These are phyloP conservation scores for Acleris cristana DNA, from an alignment of 2,888 invertebrate species.

Conservation along the genomic window DNA sequence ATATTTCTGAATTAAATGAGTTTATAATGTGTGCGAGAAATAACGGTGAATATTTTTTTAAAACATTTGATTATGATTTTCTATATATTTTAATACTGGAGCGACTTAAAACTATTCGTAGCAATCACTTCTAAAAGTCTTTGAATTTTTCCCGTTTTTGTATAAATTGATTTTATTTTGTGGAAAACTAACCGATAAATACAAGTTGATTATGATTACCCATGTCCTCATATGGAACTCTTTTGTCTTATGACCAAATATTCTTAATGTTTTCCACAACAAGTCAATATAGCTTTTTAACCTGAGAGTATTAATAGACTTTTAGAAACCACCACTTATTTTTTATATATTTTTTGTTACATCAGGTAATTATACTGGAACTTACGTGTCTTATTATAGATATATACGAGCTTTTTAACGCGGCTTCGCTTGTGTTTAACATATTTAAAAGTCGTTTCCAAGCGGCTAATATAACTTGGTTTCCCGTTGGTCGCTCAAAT, in stretches of 20 bases:
- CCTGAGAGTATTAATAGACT: too few species aligned
- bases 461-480: too few species aligned
- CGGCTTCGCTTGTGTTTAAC: neutral
- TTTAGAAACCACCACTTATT: neutral
- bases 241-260: too few species aligned
- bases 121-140: neutral
- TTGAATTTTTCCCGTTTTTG: neutral
- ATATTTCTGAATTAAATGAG: slow-evolving; percentile 12
- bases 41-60: slow-evolving; percentile 42
- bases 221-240: too few species aligned
- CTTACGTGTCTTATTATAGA: slow-evolving; percentile 27
- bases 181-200: too few species aligned
- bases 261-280: too few species aligned
- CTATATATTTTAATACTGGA: slow-evolving; percentile 40
- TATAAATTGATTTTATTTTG: too few species aligned
- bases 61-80: slow-evolving; percentile 37
- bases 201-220: too few species aligned
- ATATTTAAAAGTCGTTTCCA: too few species aligned
- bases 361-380: slow-evolving; percentile 33
- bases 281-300: too few species aligned
- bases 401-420: neutral
- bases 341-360: slow-evolving; percentile 18
- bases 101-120: slow-evolving; percentile 34
- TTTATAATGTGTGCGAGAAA: slow-evolving; percentile 39
- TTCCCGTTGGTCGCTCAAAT: too few species aligned